Conservation (phyloP, 2,888 invertebrate species). For the Aplocera efformata region DNA sequence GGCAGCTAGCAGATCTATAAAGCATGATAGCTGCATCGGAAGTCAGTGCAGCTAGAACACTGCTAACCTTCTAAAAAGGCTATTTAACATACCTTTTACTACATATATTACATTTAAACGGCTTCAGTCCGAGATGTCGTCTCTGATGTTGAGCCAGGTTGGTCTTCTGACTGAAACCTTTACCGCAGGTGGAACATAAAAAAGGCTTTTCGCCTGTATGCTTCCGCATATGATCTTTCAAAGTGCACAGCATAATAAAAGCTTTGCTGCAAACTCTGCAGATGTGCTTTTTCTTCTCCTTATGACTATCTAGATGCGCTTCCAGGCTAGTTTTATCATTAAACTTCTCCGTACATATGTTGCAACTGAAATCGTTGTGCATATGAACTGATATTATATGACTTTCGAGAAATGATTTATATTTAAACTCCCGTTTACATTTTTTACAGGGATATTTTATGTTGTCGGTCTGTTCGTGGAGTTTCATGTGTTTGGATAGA, state of each 20-base stretch:
- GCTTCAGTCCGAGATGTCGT: slow-evolving; percentile 76
- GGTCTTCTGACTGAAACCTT: slow-evolving; percentile 81
- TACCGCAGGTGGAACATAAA: slow-evolving; percentile 78
- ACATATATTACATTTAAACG: slow-evolving; percentile 69
- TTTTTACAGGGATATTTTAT: slow-evolving; percentile 50
- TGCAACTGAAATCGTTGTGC: slow-evolving; percentile 65
- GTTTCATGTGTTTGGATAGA: slow-evolving; percentile 51
- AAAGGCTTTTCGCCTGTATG: slow-evolving; percentile 82
- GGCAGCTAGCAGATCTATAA: too few relatives aligned
- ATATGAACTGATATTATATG: slow-evolving; percentile 73
- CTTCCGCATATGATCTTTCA: slow-evolving; percentile 79
- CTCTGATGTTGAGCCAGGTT: slow-evolving; percentile 80
- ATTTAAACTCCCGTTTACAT: slow-evolving; percentile 78
- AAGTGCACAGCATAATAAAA: slow-evolving; percentile 76
- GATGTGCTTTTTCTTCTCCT: slow-evolving; percentile 64
- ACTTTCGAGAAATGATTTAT: slow-evolving; percentile 74
- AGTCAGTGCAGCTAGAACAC: too few relatives aligned
- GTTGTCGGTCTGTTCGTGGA: slow-evolving; percentile 47
- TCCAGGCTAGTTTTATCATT: slow-evolving; percentile 61
- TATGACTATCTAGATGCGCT: slow-evolving; percentile 69
- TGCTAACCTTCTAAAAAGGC: too few relatives aligned
- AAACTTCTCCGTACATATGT: slow-evolving; percentile 64
- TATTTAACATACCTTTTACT: slow-evolving; percentile 55
- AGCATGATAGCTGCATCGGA: too few relatives aligned
- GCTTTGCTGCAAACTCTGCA: slow-evolving; percentile 69